These are phyloP conservation scores for Brenthis daphne DNA, from an alignment of 2,888 invertebrate genomes.

Conservation along the genomic window DNA sequence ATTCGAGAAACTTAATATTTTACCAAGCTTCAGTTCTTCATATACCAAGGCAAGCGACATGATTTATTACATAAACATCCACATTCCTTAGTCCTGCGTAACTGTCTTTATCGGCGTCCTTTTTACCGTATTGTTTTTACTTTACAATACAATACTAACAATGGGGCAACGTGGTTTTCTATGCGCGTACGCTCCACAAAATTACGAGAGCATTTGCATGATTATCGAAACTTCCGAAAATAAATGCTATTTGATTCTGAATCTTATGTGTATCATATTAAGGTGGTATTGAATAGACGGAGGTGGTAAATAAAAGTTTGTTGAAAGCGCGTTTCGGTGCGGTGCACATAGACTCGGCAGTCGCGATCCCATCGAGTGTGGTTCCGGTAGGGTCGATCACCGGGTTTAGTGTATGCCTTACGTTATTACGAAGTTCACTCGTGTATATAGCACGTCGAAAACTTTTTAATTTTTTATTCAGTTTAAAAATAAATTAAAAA, in stretches of 20 bases:
- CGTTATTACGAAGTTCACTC: conserved; percentile 51
- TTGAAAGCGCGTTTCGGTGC: conserved; percentile 72
- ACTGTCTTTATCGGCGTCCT: conserved; percentile 57
- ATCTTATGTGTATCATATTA: conserved; percentile 38
- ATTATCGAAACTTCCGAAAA: conserved; percentile 31
- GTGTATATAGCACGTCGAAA: conserved; percentile 48
- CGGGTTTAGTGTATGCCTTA: conserved; percentile 63
- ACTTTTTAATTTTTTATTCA: not conserved
- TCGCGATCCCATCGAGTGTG: conserved; percentile 78
- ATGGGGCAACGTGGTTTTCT: conserved; percentile 69
- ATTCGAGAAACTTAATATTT: too few species aligned
- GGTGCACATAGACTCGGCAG: conserved; percentile 76
- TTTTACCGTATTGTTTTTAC: conserved; percentile 60
- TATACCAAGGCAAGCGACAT: conserved; percentile 22
- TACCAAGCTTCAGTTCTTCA: not conserved
- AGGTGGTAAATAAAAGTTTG: conserved; percentile 48
- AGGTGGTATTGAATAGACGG: conserved; percentile 4
- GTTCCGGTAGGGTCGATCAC: conserved; percentile 83
- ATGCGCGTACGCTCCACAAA: conserved; percentile 76
- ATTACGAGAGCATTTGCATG: conserved; percentile 63
- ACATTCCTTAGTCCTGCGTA: conserved; percentile 60
- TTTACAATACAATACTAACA: conserved; percentile 63
- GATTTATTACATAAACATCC: conserved; percentile 44
- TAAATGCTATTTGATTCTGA: conserved; percentile 40
- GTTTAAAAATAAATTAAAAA: conserved; percentile 3